phyloP scores from a whole-genome alignment of 2,797 vertebrate genomes.

The Coccyzus lansbergi region DNA sequence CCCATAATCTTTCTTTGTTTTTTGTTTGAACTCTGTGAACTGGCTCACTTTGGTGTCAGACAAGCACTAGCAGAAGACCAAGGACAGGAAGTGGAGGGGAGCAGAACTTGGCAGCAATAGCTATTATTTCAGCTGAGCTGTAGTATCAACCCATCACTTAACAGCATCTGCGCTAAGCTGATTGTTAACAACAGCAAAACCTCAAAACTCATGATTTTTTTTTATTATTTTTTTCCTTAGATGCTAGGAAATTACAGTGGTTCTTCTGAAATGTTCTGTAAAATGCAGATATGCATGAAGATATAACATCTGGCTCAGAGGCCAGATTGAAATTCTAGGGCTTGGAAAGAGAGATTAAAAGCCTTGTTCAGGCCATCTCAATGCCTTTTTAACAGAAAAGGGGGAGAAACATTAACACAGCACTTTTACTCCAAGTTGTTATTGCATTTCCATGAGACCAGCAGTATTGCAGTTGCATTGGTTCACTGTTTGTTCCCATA shows the following conservation, averaged over 20 bases:
- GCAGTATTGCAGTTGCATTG: background rate
- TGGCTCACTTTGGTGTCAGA: background rate
- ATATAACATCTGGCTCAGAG: background rate
- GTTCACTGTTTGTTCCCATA: background rate
- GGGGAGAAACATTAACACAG: rapidly evolving
- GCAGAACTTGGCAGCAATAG: background rate
- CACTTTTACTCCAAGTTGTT: background rate
- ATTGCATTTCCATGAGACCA: background rate
- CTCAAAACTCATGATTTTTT: background rate
- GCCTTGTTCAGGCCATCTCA: background rate
- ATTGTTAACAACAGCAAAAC: background rate
- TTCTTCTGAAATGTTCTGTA: background rate
- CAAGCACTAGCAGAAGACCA: background rate
- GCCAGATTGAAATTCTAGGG: background rate
- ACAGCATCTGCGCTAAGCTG: background rate
- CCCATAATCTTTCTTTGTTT: background rate
- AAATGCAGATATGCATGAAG: background rate
- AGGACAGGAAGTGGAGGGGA: background rate
- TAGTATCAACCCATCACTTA: background rate
- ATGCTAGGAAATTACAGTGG: background rate
- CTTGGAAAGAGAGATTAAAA: background rate
- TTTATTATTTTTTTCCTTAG: background rate
- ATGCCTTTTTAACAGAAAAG: background rate
- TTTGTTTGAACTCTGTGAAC: background rate
- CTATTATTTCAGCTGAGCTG: background rate